These are phyloP conservation scores for Pemphredon lugubris DNA, from an alignment of 2,888 invertebrate species.

Conservation along the genomic window DNA sequence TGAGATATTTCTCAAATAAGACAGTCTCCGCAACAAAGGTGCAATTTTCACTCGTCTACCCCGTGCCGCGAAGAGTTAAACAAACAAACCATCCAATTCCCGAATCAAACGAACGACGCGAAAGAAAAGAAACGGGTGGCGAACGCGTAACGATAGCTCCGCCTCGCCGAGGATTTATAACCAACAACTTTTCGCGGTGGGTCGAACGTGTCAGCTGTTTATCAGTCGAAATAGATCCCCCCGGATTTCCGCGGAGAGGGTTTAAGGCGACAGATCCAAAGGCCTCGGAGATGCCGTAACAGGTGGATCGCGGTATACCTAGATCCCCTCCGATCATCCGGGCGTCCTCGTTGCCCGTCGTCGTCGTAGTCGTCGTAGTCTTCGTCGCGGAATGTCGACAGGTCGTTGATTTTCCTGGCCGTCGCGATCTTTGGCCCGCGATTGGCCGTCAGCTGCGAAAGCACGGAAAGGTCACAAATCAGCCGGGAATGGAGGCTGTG, in stretches of 20 bases:
- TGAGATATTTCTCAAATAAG: no score
- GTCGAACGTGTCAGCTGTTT: constrained; percentile 55
- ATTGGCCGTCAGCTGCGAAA: constrained; percentile 74
- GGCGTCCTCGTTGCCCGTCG: constrained; percentile 5
- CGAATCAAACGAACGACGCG: no score
- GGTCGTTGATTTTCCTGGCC: constrained; percentile 73
- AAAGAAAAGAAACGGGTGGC: constrained; percentile 1
- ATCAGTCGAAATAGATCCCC: constrained; percentile 63
- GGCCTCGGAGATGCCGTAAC: constrained; percentile 62
- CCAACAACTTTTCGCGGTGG: constrained; percentile 34
- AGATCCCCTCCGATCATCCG: constrained; percentile 23
- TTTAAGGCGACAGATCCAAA: constrained; percentile 36
- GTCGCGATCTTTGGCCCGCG: constrained; percentile 72
- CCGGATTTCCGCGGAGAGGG: constrained; percentile 32
- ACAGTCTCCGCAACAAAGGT: no score
- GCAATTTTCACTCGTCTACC: no score
- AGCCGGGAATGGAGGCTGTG: constrained; percentile 64
- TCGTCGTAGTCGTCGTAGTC: constrained; percentile 29
- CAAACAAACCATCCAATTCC: no score
- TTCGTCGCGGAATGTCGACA: constrained; percentile 70
- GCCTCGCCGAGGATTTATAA: constrained; percentile 47
- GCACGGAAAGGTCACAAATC: constrained; percentile 75
- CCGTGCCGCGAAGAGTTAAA: no score
- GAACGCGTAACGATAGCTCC: constrained; percentile 28
- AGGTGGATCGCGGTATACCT: constrained; percentile 68